Conservation (phyloP, 2,113 vertebrate species). For the Anguilla rostrata region DNA sequence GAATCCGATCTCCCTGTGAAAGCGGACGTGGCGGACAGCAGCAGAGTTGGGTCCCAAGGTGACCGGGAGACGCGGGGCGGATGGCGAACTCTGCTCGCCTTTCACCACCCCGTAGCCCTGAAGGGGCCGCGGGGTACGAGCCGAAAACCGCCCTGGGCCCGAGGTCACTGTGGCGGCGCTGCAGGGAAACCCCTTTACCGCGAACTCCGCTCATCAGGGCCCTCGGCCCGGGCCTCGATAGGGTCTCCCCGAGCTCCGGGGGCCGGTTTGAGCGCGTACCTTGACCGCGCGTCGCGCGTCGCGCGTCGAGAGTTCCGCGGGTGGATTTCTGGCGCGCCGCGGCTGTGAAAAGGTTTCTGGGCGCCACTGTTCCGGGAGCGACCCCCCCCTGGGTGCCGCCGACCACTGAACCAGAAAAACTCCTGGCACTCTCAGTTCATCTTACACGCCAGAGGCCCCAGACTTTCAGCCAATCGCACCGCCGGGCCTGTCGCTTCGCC, state of each 20-base stretch:
- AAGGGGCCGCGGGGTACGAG: not conserved
- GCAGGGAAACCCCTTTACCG: not conserved
- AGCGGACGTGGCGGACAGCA: conserved; percentile 23
- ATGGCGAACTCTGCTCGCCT: not conserved
- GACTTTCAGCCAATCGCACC: no score
- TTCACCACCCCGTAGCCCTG: conserved; percentile 11
- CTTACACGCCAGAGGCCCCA: not conserved
- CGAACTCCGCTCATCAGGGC: not conserved
- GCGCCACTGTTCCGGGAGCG: not conserved
- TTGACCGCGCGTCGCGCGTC: not conserved
- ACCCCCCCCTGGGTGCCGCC: not conserved
- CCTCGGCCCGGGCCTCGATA: not conserved
- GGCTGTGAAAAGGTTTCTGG: not conserved
- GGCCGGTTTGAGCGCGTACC: not conserved
- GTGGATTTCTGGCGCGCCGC: not conserved
- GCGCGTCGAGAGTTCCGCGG: not conserved
- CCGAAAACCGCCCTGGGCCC: no score
- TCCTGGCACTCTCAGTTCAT: not conserved
- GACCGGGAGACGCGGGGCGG: not conserved
- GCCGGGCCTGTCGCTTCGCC: not conserved
- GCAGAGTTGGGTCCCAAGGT: not conserved
- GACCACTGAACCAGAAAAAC: not conserved
- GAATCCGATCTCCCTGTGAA: conserved; percentile 28
- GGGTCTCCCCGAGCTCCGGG: not conserved
- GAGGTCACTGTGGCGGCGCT: no score